phyloP scores from a whole-genome alignment of 2,888 invertebrate genomes.

The Drosophila lutescens region DNA sequence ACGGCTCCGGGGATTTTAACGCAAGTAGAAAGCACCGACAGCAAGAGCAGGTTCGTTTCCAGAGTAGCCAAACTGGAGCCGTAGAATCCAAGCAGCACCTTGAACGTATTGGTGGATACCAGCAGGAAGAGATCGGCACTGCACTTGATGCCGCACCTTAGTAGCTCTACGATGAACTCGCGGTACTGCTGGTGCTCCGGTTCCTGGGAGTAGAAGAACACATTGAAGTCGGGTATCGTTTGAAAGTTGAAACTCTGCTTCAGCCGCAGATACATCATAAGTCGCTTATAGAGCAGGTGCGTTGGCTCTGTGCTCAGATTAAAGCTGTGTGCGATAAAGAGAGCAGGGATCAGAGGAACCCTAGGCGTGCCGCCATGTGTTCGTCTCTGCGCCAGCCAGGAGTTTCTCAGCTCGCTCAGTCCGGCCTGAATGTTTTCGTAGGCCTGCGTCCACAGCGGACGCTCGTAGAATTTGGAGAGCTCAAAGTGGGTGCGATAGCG shows the following conservation, averaged over 20 bases:
- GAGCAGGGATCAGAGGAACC: constrained; percentile 80
- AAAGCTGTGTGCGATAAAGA: constrained; percentile 84
- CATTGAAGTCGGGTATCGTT: constrained; percentile 94
- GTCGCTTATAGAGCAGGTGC: constrained; percentile 90
- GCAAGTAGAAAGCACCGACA: constrained; percentile 87
- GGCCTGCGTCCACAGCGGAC: constrained; percentile 82
- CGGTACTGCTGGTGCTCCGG: constrained; percentile 89
- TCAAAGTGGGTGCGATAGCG: constrained; percentile 91
- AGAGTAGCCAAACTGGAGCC: constrained; percentile 87
- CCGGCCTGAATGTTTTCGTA: constrained; percentile 84
- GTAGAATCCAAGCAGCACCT: constrained; percentile 90
- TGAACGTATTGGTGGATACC: constrained; percentile 90
- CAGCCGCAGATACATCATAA: constrained; percentile 91
- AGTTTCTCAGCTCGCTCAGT: constrained; percentile 70
- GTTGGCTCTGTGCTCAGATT: constrained; percentile 90
- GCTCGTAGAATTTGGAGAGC: constrained; percentile 86
- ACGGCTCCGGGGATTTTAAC: constrained; percentile 88
- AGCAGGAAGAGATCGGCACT: constrained; percentile 90
- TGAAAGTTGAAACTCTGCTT: constrained; percentile 91
- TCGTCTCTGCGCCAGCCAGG: constrained; percentile 82
- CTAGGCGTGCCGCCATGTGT: constrained; percentile 81
- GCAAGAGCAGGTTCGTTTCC: constrained; percentile 87
- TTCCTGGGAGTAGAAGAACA: constrained; percentile 92
- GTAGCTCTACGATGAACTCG: constrained; percentile 91
- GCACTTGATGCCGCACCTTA: constrained; percentile 91